Evolutionary conservation across 2,797 vertebrate species (phyloP), one percentile per base, ranked within the genome.

Genomic region (Centropyge bicolor): DNA sequence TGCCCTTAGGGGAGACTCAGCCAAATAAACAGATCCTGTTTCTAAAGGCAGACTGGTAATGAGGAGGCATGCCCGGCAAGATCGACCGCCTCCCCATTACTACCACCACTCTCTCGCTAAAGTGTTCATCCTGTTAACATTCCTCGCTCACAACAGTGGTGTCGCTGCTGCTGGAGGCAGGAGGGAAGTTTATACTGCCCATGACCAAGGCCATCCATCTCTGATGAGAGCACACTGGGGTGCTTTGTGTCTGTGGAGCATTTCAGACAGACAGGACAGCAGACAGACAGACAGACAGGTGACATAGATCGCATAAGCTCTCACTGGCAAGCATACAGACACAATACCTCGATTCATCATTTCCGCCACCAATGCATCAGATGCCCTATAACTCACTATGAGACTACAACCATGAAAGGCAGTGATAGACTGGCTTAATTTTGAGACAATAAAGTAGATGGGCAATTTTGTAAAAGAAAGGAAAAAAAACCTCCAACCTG

Each of bases 11-110:
- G 82, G 74, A 87, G 52, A 56, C 80, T 81, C 79, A 75, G 77
- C 71, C 88, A 93, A 93, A 95, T 92, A 94, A 94, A 94, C 87
- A 91, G 86, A 93, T 91, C 83, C 54, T n/a, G 51, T 95, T 94
- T 93, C 90, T 85, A 69, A 89, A 92, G 72, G 85, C 81, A 86
- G 75, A 73, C 70, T 76, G 78, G 88, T 89, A 91, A 93, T 92
- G 78, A 88, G 86, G 83, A 88, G 54, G 57, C 64, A 60, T 78
- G 72, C 49, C 43, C 38, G 84, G 73, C 81, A 83, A 87, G 86
- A 87, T 82, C 80, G 79, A 64, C 74, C 79, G 68, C 63, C 27
- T 51, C 62, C 74, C 57, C 54, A 63, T 75, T 59, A 80, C 81
- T 43, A 72, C 62, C 56, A 51, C 76, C 59, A 46, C 82, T 81